Evolutionary conservation across 2,113 vertebrate species (phyloP).

Genomic region (Peromyscus polionotus): DNA sequence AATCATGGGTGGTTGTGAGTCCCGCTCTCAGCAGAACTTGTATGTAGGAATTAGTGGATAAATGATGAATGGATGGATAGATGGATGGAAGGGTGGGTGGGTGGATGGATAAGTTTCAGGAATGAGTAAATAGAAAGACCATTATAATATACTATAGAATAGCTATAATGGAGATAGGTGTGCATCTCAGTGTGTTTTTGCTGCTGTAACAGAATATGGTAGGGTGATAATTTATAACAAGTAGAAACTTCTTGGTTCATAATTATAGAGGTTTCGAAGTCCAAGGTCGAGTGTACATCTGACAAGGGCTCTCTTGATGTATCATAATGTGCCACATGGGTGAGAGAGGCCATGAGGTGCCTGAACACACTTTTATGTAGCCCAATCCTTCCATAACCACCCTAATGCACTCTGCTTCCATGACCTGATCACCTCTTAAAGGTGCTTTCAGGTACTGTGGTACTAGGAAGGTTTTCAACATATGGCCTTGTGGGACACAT

Average conservation of each 20-base stretch:
- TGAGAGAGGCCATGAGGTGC: neutral
- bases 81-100: neutral
- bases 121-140: neutral
- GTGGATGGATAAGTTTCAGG: neutral
- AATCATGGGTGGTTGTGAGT: neutral
- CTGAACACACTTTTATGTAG: neutral
- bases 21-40: neutral
- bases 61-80: neutral
- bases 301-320: neutral
- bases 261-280: neutral
- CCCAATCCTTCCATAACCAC: neutral
- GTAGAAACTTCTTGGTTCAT: neutral
- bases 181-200: neutral
- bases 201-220: neutral
- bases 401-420: neutral
- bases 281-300: neutral
- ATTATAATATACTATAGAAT: neutral
- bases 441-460: neutral
- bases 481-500: neutral
- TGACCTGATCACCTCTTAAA: neutral
- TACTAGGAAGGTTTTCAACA: neutral
- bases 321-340: neutral
- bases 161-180: neutral
- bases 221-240: neutral
- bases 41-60: neutral